These are phyloP conservation scores for Pristionchus exspectatus DNA, from an alignment of 2,888 invertebrate species.

Conservation along the genomic window DNA sequence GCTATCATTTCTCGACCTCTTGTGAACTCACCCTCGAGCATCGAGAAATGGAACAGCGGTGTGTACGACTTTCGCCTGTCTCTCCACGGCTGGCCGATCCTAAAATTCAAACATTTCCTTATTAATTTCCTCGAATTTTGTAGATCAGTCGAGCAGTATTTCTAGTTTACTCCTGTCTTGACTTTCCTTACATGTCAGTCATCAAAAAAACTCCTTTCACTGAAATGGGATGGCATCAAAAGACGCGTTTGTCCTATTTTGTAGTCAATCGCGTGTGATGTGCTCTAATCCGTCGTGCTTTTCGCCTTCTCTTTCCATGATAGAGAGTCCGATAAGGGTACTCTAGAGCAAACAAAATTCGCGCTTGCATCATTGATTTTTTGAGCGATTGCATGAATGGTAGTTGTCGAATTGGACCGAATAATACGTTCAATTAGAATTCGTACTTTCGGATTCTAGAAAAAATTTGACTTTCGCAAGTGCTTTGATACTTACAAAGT, in stretches of 20 bases:
- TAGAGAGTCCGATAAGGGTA: neutral
- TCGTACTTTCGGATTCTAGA: neutral
- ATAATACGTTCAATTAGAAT: neutral
- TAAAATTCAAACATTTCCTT: too few species aligned
- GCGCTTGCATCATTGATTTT: neutral
- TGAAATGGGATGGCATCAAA: neutral
- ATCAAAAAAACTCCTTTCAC: neutral
- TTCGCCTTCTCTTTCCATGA: neutral
- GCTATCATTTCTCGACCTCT: too few species aligned
- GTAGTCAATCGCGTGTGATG: neutral
- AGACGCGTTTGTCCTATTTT: neutral
- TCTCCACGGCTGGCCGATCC: constrained; percentile 9
- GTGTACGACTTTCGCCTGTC: constrained; percentile 31
- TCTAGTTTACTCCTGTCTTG: neutral
- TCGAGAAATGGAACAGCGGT: constrained; percentile 16
- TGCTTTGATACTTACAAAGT: neutral
- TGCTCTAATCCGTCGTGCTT: neutral
- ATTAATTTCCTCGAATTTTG: too few species aligned
- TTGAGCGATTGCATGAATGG: neutral
- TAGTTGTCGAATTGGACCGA: neutral
- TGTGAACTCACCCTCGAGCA: constrained; percentile 5
- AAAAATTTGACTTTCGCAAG: neutral
- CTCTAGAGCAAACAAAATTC: neutral
- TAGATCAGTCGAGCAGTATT: too few species aligned
- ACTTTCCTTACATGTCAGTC: neutral